Percentiles rank a stretch among this genome's conserved stretches.
These are phyloP conservation scores for Leptinotarsa tumamoca DNA, from an alignment of 2,888 invertebrate genomes.

Conservation along the genomic window DNA sequence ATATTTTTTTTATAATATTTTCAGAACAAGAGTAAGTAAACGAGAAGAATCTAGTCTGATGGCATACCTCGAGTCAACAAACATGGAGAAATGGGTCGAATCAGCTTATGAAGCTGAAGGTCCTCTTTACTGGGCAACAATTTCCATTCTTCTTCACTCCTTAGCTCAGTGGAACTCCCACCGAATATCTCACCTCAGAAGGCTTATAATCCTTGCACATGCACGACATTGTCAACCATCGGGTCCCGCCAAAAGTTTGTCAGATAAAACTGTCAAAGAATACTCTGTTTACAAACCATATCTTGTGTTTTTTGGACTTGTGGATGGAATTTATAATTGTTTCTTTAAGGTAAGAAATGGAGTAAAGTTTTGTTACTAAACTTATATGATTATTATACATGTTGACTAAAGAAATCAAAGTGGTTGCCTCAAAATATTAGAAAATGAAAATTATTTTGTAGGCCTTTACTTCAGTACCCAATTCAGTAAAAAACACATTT, in stretches of 20 bases:
- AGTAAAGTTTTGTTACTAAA: neutral
- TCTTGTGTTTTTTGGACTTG: constrained; percentile 85
- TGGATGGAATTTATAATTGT: constrained; percentile 86
- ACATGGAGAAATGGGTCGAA: constrained; percentile 79
- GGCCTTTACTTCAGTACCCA: too few relatives aligned
- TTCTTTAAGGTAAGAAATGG: constrained; percentile 82
- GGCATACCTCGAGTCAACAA: constrained; percentile 76
- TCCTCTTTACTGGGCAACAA: constrained; percentile 87
- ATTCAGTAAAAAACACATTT: too few relatives aligned
- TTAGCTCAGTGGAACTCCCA: constrained; percentile 82
- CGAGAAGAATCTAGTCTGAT: constrained; percentile 85
- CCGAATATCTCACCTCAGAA: constrained; percentile 78
- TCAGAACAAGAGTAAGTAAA: constrained; percentile 77
- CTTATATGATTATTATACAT: too few relatives aligned
- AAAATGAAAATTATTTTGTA: too few relatives aligned
- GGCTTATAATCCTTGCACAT: constrained; percentile 83
- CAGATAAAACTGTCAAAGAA: constrained; percentile 71
- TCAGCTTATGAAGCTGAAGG: constrained; percentile 92
- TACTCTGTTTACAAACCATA: constrained; percentile 88
- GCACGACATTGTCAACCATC: constrained; percentile 76
- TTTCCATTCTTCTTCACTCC: constrained; percentile 84
- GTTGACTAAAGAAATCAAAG: too few relatives aligned
- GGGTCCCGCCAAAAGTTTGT: constrained; percentile 71
- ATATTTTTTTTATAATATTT: constrained; percentile 23
- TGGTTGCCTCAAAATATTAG: too few relatives aligned